These are phyloP conservation scores for Pterostichus madidus DNA, from an alignment of 2,888 invertebrate species.

Conservation along the genomic window DNA sequence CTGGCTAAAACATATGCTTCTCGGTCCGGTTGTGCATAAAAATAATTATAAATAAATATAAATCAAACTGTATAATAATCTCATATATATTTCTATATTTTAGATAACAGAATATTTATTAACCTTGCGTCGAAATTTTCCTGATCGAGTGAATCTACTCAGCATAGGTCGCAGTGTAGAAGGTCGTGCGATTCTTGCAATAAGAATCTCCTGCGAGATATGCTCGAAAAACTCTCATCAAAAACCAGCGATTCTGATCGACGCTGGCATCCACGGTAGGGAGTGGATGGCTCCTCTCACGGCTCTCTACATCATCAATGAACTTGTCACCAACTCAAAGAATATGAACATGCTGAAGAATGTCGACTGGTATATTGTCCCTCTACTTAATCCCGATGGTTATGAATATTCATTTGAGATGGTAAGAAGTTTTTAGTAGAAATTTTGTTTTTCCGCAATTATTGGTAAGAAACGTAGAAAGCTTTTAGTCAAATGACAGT, in stretches of 20 bases:
- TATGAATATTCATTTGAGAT: slow-evolving; percentile 80
- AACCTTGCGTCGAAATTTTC: neutral
- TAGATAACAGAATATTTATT: neutral
- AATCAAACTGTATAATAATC: no score
- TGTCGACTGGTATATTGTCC: slow-evolving; percentile 85
- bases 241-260: slow-evolving; percentile 81
- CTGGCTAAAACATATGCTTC: no score
- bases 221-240: slow-evolving; percentile 74
- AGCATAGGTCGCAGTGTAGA: slow-evolving; percentile 77
- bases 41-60: no score
- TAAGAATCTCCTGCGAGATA: neutral
- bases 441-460: no score
- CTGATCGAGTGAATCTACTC: slow-evolving; percentile 73
- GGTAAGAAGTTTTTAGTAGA: slow-evolving; percentile 75
- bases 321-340: slow-evolving; percentile 81
- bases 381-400: slow-evolving; percentile 87
- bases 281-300: slow-evolving; percentile 87
- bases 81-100: neutral
- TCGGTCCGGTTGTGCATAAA: no score
- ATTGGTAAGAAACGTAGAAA: no score
- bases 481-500: no score
- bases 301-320: slow-evolving; percentile 83
- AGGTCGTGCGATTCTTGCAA: neutral
- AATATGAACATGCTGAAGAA: slow-evolving; percentile 80
- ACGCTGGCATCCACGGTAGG: slow-evolving; percentile 83